A percentile compares a stretch with the other conserved stretches of the same genome.
phyloP scores from a whole-genome alignment of 2,797 vertebrate species.

The Anableps anableps region DNA sequence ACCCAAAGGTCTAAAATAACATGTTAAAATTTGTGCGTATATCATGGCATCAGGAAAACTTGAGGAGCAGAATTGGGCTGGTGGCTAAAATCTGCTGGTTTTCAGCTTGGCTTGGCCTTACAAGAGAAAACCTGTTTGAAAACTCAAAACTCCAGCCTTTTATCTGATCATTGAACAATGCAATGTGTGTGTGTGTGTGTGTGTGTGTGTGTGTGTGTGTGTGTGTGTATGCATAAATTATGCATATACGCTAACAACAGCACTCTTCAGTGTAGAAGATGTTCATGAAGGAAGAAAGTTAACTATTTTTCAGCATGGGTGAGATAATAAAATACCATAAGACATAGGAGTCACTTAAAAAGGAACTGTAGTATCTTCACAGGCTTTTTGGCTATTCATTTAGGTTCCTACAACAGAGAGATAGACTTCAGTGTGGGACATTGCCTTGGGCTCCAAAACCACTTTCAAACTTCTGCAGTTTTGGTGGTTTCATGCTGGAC shows the following conservation, averaged over 20 bases:
- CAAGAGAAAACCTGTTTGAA: not conserved
- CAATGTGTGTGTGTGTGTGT: not conserved
- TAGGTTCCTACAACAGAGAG: not conserved
- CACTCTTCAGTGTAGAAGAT: not conserved
- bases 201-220: not conserved
- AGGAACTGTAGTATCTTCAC: not conserved
- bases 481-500: not conserved
- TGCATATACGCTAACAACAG: not conserved
- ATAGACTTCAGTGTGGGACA: not conserved
- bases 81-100: not conserved
- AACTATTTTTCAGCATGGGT: too few species aligned
- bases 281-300: not conserved
- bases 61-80: not conserved
- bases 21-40: slow-evolving; percentile 54
- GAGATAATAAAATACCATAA: not conserved
- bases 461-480: not conserved
- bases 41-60: slow-evolving; percentile 31
- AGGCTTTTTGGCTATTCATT: not conserved
- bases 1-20: slow-evolving; percentile 73
- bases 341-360: not conserved
- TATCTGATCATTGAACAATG: not conserved
- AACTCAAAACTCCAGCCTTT: not conserved
- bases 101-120: not conserved
- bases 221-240: too few species aligned
- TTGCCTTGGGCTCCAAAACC: not conserved